Conservation (phyloP, 2,797 vertebrate genomes). For the Syngnathus rostellatus region DNA sequence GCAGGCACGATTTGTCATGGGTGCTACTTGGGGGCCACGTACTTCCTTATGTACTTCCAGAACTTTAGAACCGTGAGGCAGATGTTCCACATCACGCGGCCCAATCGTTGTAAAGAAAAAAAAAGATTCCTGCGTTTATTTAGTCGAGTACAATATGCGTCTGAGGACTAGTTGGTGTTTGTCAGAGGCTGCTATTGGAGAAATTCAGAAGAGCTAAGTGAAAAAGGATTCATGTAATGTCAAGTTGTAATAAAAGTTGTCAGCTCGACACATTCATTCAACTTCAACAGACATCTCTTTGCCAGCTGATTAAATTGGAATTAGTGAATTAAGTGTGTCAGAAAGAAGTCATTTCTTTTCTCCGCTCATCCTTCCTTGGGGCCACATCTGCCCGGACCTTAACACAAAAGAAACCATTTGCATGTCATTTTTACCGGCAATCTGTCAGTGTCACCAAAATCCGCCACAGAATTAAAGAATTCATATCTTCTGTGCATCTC, state of each 20-base stretch:
- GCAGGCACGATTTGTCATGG: too few species aligned
- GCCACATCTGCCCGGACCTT: constrained; percentile 44
- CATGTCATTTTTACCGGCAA: constrained; percentile 59
- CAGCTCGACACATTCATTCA: constrained; percentile 22
- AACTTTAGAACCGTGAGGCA: not conserved
- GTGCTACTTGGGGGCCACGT: too few species aligned
- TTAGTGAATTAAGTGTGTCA: constrained; percentile 48
- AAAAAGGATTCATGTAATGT: constrained; percentile 21
- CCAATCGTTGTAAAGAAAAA: too few species aligned
- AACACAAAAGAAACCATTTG: constrained; percentile 59
- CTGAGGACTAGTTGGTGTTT: not conserved
- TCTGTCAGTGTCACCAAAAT: constrained; percentile 41
- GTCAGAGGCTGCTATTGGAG: not conserved
- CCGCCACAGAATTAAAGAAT: constrained; percentile 41
- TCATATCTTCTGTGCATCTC: constrained; percentile 40
- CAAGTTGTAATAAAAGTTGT: constrained; percentile 20
- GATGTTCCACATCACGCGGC: too few species aligned
- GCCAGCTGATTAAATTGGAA: constrained; percentile 44
- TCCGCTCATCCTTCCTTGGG: constrained; percentile 38
- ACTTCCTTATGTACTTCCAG: too few species aligned
- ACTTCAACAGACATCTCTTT: constrained; percentile 26
- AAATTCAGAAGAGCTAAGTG: not conserved
- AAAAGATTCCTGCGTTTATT: not conserved
- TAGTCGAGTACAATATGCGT: not conserved
- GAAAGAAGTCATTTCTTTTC: constrained; percentile 47